Base-by-base conservation (phyloP, 2,888 invertebrate genomes). In the Acrobasis consociella region DNA sequence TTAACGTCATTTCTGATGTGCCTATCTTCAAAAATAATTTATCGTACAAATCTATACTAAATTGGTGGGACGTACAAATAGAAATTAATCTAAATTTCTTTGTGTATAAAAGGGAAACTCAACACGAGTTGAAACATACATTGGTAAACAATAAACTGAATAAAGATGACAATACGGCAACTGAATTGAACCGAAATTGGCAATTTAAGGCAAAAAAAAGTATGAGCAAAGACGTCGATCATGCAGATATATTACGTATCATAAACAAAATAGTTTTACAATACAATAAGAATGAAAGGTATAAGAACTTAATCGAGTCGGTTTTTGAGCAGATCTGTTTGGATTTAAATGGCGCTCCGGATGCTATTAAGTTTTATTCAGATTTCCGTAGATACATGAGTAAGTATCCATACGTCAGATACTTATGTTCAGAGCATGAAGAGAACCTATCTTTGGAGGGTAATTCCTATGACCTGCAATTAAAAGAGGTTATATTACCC, bases 401-500 rank as follows among this genome's bases (percentile, higher is more conserved):
- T 31, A 75, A 73, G 38, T 77, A 81, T 69, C 73, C 77, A 0
- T 89, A 86, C 49, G 70, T 81, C 0, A 71, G 89, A 62, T 81
- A 83, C 65, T 69, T 88, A 37, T 78, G 67, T 7, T 65, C 73
- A 1, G 77, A 84, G 0, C 9, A 64, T 50, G 61, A 9, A 10
- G 15, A 49, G 1, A 51, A 39, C 15, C 10, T 9, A 7, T 31
- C 0, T 62, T 51, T 0, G 3, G 38, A 62, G 2, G 62, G 62
- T 9, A 11, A 59, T 0, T 66, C 72, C 9, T 80, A 80, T 58
- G 85, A 89, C 64, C 64, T 89, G 5, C 82, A 82, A 38, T 56
- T 90, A 0, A 77, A 87, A 65, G 89, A 90, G 62, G 75, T 70
- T 0, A 9, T 82, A 0, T 60, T 69, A 1, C 88, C 89, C 0